phyloP scores from a whole-genome alignment of 1,140 invertebrate genomes.

The Philotrypesis tridentata region DNA sequence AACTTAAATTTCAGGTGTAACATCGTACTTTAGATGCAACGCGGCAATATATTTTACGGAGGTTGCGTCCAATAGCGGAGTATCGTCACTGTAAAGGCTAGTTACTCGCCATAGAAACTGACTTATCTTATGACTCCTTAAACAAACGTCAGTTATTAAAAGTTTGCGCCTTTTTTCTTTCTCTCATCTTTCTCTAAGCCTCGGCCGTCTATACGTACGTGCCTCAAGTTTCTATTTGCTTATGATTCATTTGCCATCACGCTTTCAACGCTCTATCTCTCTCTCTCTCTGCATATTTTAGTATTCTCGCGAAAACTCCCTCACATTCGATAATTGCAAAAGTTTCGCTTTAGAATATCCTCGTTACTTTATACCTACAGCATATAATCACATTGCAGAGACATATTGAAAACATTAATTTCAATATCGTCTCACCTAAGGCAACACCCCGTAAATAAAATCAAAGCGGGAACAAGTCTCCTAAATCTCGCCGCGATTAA shows the following conservation, averaged over 20 bases:
- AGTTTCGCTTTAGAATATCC: background rate
- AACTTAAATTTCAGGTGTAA: no score
- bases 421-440: no score
- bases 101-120: background rate
- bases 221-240: background rate
- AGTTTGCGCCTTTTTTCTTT: background rate
- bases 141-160: conserved; percentile 2
- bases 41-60: no score
- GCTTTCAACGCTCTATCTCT: no score
- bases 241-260: no score
- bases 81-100: background rate
- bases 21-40: no score
- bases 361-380: background rate
- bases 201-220: background rate
- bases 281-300: background rate
- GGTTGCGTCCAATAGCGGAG: background rate
- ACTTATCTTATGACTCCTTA: background rate
- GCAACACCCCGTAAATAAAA: no score
- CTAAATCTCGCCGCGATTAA: no score
- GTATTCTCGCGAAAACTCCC: background rate
- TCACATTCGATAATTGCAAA: background rate
- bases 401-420: no score
- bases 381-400: background rate
- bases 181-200: background rate
- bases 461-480: no score